Percentiles rank a stretch among this genome's conserved stretches.
Conservation (phyloP, 2,888 invertebrate species). For the Eupeodes luniger region DNA sequence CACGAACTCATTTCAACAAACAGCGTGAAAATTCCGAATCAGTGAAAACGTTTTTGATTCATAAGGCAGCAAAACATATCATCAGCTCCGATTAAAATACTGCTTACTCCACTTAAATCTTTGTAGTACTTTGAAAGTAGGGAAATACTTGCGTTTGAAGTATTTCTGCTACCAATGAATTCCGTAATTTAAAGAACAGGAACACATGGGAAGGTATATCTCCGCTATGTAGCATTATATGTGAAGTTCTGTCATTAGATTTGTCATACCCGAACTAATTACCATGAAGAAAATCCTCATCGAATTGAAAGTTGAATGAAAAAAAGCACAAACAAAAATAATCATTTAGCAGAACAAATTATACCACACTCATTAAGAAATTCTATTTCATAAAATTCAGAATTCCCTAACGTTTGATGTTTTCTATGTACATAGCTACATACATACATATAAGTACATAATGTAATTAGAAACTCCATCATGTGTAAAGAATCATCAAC, state of each 20-base stretch:
- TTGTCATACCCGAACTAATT: background rate
- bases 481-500: background rate
- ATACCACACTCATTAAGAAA: background rate
- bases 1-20: too few species aligned
- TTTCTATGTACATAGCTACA: background rate
- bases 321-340: background rate
- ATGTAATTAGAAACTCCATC: background rate
- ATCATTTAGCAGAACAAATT: constrained; percentile 17
- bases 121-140: too few species aligned
- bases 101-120: too few species aligned
- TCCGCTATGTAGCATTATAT: background rate
- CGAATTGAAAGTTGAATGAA: background rate
- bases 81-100: too few species aligned
- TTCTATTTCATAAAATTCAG: background rate
- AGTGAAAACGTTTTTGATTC: too few species aligned
- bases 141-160: background rate
- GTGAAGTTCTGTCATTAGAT: background rate
- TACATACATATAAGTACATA: too few species aligned
- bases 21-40: too few species aligned
- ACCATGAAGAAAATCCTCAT: background rate
- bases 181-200: background rate
- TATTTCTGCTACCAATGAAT: background rate
- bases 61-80: too few species aligned
- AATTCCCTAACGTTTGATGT: background rate
- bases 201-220: background rate